These are phyloP conservation scores for Globodera ellingtonae DNA, from an alignment of 1,140 invertebrate species.

Conservation along the genomic window DNA sequence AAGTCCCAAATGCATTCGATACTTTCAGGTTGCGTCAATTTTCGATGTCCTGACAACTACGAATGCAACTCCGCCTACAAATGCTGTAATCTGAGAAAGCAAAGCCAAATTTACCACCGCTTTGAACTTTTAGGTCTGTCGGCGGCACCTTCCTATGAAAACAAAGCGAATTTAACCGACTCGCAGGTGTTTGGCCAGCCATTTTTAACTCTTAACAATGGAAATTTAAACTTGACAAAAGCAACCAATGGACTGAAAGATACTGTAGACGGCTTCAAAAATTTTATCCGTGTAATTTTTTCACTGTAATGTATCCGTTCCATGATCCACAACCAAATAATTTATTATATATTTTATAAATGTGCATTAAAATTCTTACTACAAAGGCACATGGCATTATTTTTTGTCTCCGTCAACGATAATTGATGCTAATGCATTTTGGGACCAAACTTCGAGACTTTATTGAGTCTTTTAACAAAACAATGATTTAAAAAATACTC, in stretches of 20 bases:
- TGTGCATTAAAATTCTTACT: too few species aligned
- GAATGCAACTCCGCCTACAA: conserved; percentile 15
- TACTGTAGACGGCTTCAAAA: conserved; percentile 11
- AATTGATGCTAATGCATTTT: too few species aligned
- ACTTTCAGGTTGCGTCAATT: conserved; percentile 12
- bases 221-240: conserved; percentile 3
- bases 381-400: too few species aligned
- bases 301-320: background rate
- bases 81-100: conserved; percentile 17
- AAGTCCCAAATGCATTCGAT: background rate
- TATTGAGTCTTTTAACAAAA: too few species aligned
- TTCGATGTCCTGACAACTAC: conserved; percentile 11
- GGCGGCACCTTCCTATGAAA: background rate
- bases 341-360: too few species aligned
- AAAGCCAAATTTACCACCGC: background rate
- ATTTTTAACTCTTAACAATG: background rate
- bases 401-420: too few species aligned
- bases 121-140: conserved; percentile 3
- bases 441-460: too few species aligned
- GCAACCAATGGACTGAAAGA: background rate
- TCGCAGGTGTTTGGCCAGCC: background rate
- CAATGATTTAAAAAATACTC: too few species aligned
- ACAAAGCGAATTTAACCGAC: background rate
- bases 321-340: too few species aligned
- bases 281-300: conserved; percentile 4